Conservation (phyloP, 2,113 vertebrate species). For the Rostratula benghalensis region DNA sequence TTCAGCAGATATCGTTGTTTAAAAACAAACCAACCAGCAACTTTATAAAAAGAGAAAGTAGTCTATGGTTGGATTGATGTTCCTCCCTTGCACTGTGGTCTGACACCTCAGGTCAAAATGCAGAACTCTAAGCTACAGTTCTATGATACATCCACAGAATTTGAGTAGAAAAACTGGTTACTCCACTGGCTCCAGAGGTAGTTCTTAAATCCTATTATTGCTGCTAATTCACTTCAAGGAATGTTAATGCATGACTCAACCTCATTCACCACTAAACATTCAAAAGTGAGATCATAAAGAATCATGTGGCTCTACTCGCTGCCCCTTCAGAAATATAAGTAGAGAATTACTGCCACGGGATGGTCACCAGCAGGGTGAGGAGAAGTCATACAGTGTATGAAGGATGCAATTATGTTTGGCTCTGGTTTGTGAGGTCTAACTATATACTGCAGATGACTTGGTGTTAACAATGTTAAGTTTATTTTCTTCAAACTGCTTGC, state of each 20-base stretch:
- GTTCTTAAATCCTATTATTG: constrained; percentile 10
- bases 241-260: neutral
- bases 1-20: neutral
- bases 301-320: neutral
- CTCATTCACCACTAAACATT: neutral
- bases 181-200: neutral
- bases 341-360: neutral
- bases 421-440: neutral
- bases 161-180: neutral
- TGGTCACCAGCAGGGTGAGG: neutral
- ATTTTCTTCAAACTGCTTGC: neutral
- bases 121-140: neutral
- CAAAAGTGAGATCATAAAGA: neutral
- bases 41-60: neutral
- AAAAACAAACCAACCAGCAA: neutral
- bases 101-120: neutral
- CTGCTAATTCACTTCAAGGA: neutral
- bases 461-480: neutral
- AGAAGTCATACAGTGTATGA: neutral
- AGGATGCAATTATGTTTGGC: neutral
- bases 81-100: neutral
- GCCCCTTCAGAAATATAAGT: neutral
- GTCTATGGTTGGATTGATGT: neutral
- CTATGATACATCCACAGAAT: neutral
- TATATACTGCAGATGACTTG: neutral